These are phyloP conservation scores for Empis livida DNA, from an alignment of 2,888 invertebrate genomes.

Conservation along the genomic window DNA sequence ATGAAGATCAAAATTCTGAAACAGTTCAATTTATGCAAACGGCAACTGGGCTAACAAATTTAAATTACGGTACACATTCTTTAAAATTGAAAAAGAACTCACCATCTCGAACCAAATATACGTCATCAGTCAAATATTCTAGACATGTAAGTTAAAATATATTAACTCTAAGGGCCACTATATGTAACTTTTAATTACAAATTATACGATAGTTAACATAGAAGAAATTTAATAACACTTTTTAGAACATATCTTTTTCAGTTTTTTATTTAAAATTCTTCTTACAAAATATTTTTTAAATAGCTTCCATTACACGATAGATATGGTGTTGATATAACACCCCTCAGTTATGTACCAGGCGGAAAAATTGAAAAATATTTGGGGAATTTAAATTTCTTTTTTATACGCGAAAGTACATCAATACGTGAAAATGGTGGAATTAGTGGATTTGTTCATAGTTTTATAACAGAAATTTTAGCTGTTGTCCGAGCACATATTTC, in stretches of 20 bases:
- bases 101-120: conserved; percentile 36
- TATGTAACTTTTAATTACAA: no score
- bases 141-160: conserved; percentile 12
- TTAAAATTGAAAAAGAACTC: conserved; percentile 42
- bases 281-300: neutral
- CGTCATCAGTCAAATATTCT: conserved; percentile 13
- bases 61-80: conserved; percentile 29
- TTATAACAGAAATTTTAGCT: conserved; percentile 84
- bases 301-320: conserved; percentile 31
- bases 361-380: conserved; percentile 67
- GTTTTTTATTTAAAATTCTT: neutral
- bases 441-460: conserved; percentile 88
- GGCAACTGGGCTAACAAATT: conserved; percentile 15
- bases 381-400: conserved; percentile 86
- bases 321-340: conserved; percentile 64
- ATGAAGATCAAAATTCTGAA: conserved; percentile 52
- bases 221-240: no score
- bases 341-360: conserved; percentile 65
- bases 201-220: no score
- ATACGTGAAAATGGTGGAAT: conserved; percentile 84
- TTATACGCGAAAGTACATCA: conserved; percentile 88
- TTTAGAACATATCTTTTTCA: no score
- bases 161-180: no score
- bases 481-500: conserved; percentile 88
- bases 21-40: conserved; percentile 14